Evolutionary conservation across 2,113 vertebrate genomes (phyloP).

Genomic region (Sphaerodactylus townsendi): DNA sequence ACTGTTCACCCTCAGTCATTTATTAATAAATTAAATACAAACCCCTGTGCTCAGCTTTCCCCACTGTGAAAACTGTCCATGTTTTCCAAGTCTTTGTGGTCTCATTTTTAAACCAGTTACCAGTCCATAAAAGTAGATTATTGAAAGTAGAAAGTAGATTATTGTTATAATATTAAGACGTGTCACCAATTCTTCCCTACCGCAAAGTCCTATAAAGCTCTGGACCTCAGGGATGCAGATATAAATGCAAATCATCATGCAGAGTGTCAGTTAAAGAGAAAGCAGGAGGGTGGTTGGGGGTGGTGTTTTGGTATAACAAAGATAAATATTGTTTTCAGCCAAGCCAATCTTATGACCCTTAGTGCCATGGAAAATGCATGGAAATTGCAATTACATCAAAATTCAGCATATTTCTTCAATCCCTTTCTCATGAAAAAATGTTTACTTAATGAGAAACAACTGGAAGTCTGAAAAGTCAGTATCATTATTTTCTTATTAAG

Average conservation of each 20-base stretch:
- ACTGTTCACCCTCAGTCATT: no score
- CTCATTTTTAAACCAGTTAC: no score
- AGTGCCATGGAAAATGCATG: background rate
- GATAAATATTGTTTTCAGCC: background rate
- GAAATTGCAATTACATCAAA: background rate
- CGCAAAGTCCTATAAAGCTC: background rate
- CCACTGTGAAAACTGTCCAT: no score
- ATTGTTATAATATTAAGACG: no score
- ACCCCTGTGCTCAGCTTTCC: no score
- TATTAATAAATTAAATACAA: no score
- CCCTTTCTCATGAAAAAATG: background rate
- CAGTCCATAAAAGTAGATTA: no score
- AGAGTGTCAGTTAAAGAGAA: no score
- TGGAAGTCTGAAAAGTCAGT: background rate
- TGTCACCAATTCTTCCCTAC: no score
- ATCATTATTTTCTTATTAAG: background rate
- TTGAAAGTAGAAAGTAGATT: no score
- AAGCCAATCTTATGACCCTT: background rate
- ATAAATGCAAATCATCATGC: background rate
- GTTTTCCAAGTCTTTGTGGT: no score
- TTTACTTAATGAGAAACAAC: constrained; percentile 8
- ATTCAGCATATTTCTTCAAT: background rate
- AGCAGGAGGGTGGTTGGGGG: no score
- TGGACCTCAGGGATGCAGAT: background rate
- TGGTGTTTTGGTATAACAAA: background rate